These are phyloP conservation scores for Nesidiocoris tenuis DNA, from an alignment of 2,888 invertebrate genomes.

Conservation along the genomic window DNA sequence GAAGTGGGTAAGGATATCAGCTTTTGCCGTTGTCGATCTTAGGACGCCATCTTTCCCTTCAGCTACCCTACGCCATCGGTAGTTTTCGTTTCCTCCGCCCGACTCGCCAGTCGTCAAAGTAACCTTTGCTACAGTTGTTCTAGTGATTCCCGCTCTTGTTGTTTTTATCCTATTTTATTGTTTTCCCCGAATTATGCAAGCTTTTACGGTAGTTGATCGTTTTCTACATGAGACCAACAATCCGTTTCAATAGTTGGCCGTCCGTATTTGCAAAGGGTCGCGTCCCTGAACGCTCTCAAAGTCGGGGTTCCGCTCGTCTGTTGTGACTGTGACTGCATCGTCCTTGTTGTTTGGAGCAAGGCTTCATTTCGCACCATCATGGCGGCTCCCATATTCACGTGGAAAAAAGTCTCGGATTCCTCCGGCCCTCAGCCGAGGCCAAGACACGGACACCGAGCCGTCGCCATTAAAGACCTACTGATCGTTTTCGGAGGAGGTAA, in stretches of 20 bases:
- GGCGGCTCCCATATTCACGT: slow-evolving; percentile 81
- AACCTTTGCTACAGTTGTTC: background rate
- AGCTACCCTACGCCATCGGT: background rate
- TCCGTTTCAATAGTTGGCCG: background rate
- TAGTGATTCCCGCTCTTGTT: background rate
- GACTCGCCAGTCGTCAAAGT: background rate
- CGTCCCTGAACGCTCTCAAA: background rate
- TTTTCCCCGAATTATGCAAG: background rate
- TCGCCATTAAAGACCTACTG: slow-evolving; percentile 98
- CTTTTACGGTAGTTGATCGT: background rate
- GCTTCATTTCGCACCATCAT: slow-evolving; percentile 57
- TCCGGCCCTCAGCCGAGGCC: slow-evolving; percentile 93
- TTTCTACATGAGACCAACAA: background rate
- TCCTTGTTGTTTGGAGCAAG: background rate
- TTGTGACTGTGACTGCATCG: background rate
- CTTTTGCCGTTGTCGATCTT: background rate
- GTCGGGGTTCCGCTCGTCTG: background rate
- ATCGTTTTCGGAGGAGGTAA: slow-evolving; percentile 99
- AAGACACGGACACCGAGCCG: slow-evolving; percentile 98
- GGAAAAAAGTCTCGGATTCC: slow-evolving; percentile 94
- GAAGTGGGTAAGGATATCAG: background rate
- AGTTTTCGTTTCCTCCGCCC: background rate
- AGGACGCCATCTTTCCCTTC: background rate
- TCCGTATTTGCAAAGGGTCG: background rate
- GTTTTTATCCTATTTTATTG: background rate